Evolutionary conservation across 2,113 vertebrate genomes (phyloP).

Genomic region (human): DNA sequence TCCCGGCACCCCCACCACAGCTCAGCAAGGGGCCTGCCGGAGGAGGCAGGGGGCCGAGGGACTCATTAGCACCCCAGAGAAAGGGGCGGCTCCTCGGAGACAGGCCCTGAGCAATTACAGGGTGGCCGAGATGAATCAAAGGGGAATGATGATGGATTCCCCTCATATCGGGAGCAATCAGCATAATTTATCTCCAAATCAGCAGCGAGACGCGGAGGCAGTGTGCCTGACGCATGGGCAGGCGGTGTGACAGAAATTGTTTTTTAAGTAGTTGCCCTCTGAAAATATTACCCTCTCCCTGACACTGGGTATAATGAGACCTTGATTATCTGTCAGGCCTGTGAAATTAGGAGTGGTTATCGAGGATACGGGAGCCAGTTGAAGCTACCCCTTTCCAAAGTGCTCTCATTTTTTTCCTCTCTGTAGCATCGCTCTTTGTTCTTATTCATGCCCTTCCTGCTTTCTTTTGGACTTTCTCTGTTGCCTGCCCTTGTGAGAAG

Average conservation of each 20-base stretch:
- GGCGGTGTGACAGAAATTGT: constrained; percentile 57
- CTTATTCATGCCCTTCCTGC: not conserved
- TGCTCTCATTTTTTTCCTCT: not conserved
- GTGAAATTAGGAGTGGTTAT: not conserved
- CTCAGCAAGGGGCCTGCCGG: not conserved
- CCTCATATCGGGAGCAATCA: constrained; percentile 52
- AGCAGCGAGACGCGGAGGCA: not conserved
- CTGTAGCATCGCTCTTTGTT: not conserved
- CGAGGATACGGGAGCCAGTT: not conserved
- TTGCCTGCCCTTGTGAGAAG: not conserved
- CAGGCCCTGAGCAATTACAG: not conserved
- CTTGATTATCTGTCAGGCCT: constrained; percentile 66
- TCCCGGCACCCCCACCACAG: fast-evolving
- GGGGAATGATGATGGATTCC: constrained; percentile 49
- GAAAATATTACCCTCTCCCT: constrained; percentile 46
- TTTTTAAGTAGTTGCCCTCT: constrained; percentile 60
- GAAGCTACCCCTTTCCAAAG: not conserved
- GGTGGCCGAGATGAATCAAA: constrained; percentile 15
- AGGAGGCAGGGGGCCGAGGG: not conserved
- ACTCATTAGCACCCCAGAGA: not conserved
- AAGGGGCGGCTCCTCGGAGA: not conserved
- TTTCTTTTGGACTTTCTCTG: not conserved
- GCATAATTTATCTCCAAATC: constrained; percentile 71
- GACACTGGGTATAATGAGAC: constrained; percentile 22
- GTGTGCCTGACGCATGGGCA: not conserved